These are phyloP conservation scores for Ochropleura plecta DNA, from an alignment of 2,888 invertebrate species.

Conservation along the genomic window DNA sequence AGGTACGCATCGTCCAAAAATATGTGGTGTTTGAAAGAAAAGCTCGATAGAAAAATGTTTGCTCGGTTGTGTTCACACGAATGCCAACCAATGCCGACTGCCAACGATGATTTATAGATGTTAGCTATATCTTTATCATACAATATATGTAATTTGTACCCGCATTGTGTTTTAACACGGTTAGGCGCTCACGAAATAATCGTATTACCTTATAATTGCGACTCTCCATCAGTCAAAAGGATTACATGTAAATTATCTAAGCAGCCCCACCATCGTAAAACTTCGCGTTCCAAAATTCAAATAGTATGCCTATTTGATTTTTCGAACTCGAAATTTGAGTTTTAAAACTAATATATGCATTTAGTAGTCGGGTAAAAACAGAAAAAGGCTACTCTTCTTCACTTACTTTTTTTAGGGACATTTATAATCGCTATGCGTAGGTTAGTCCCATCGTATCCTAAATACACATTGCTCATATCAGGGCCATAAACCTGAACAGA, in stretches of 20 bases:
- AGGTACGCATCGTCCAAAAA: not conserved
- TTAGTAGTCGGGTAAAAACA: not conserved
- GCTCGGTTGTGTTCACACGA: constrained; percentile 24
- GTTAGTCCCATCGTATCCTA: too few relatives aligned
- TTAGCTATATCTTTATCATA: constrained; percentile 21
- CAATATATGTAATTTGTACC: constrained; percentile 26
- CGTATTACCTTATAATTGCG: constrained; percentile 35
- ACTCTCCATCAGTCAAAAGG: constrained; percentile 7
- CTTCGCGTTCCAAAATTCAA: not conserved
- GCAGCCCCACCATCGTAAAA: not conserved
- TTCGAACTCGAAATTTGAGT: not conserved
- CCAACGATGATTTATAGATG: constrained; percentile 55
- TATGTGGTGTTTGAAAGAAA: not conserved
- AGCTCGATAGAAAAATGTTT: constrained; percentile 40
- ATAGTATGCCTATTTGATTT: not conserved
- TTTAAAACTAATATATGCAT: not conserved
- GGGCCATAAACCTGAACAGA: too few relatives aligned
- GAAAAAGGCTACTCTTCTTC: not conserved
- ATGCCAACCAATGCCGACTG: constrained; percentile 38
- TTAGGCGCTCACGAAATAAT: constrained; percentile 12
- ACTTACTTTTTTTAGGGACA: not conserved
- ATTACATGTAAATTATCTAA: constrained; percentile 14
- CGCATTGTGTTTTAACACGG: constrained; percentile 31
- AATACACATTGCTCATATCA: too few relatives aligned
- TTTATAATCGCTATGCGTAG: too few relatives aligned